Conservation (phyloP, 2,113 vertebrate species). For the Sturnus vulgaris region DNA sequence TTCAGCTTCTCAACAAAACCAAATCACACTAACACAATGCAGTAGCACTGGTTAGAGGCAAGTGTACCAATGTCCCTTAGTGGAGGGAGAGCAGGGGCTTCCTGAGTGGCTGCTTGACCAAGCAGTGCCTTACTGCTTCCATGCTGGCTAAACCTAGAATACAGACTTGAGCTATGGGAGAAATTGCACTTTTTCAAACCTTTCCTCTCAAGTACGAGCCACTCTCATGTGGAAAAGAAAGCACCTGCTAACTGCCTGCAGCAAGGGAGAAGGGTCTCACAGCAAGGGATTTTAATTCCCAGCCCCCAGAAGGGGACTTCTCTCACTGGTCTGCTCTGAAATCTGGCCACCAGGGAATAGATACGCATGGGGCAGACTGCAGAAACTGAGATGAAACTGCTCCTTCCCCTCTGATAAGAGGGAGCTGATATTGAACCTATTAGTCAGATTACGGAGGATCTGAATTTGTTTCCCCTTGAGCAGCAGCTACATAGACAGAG, state of each 20-base stretch:
- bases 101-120: accelerated
- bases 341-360: not conserved
- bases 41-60: not conserved
- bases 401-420: constrained; percentile 19
- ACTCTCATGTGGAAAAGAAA: not conserved
- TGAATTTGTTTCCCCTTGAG: constrained; percentile 46
- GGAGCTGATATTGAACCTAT: constrained; percentile 27
- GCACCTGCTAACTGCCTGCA: not conserved
- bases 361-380: not conserved
- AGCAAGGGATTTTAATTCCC: not conserved
- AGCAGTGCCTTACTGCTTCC: not conserved
- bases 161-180: not conserved
- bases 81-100: accelerated
- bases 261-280: not conserved
- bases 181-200: not conserved
- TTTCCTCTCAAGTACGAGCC: not conserved
- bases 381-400: constrained; percentile 35
- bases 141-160: not conserved
- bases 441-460: constrained; percentile 44
- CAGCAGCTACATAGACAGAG: constrained; percentile 22
- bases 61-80: not conserved
- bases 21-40: not conserved
- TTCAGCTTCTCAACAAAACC: not conserved
- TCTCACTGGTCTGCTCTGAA: not conserved
- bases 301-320: not conserved